A percentile compares a stretch with the other conserved stretches of the same genome.
These are phyloP conservation scores for Drosophila limbata DNA, from an alignment of 2,888 invertebrate genomes.

Conservation along the genomic window DNA sequence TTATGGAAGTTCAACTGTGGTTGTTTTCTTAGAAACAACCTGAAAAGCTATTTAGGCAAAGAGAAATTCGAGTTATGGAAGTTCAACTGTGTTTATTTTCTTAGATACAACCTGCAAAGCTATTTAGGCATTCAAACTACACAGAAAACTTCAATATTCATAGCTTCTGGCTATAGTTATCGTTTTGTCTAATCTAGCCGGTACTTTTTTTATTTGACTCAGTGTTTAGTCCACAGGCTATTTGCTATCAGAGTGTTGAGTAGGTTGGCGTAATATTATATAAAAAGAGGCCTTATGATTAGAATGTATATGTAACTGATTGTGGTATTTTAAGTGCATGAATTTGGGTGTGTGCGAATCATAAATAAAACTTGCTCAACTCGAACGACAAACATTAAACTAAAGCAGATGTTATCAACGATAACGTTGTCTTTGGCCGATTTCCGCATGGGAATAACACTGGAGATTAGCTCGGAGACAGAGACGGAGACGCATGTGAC, in stretches of 20 bases:
- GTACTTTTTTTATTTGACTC: conserved; percentile 33
- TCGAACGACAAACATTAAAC: not conserved
- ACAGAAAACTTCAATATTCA: not conserved
- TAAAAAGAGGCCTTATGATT: conserved; percentile 27
- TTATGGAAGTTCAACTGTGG: no score
- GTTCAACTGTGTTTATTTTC: no score
- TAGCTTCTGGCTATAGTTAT: not conserved
- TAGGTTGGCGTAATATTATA: conserved; percentile 29
- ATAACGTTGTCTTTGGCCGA: conserved; percentile 18
- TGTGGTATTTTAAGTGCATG: conserved; percentile 1
- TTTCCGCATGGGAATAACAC: conserved; percentile 55
- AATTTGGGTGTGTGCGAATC: conserved; percentile 11
- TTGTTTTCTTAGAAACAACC: no score
- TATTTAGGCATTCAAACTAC: not conserved
- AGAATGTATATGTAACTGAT: conserved; percentile 11
- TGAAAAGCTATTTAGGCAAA: no score
- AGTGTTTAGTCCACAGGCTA: not conserved
- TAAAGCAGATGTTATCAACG: conserved; percentile 33
- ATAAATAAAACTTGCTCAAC: conserved; percentile 45
- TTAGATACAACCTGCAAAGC: not conserved
- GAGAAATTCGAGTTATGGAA: no score
- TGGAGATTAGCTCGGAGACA: conserved; percentile 49
- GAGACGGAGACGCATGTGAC: conserved; percentile 25
- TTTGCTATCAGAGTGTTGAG: conserved; percentile 52
- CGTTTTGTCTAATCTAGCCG: conserved; percentile 15